Evolutionary conservation across 2,888 invertebrate species (phyloP), one percentile per base, ranked within the genome.

Genomic region (Amphipyra tragopoginis): DNA sequence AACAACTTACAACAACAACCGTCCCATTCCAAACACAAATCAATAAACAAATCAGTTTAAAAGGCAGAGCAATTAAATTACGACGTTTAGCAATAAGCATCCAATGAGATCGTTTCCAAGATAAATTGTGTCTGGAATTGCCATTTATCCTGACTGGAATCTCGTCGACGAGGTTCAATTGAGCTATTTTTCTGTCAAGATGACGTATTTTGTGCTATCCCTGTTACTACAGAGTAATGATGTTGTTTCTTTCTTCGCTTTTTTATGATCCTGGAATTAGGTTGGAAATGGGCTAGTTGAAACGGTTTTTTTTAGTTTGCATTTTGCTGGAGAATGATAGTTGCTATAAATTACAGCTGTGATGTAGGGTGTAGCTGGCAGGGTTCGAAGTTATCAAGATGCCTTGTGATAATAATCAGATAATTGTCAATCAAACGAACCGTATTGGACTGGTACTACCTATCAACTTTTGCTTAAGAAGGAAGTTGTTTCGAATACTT

Each of bases 81-180:
- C 45, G 47, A 54, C 49, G 50, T 58, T 63, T 57, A 54, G 42
- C 52, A 68, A 58, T 53, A 59, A 61, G 38, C 52, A 52, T 39
- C 57, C 54, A 65, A 65, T 64, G 58, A 61, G 55, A 77, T 80
- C 48, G 64, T 43, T 64, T 43, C 42, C 45, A 65, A 77, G 79
- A 86, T 76, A 84, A 77, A 86, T 85, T 79, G 77, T 79, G 51
- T 66, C 57, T 55, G 53, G 72, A 70, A 81, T 79, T 75, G 82
- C 78, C 68, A 79, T 84, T 82, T 80, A 83, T 82, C 71, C 42
- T 65, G 69, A 75, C 53, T 69, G 53, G 60, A 71, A 82, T 80
- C 79, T 77, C 67, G 68, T 68, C 62, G 54, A 54, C n/a, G 45
- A 10, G 56, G 59, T 63, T 73, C 65, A 51, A 82, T 78, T 74